phyloP scores from a whole-genome alignment of 2,113 vertebrate species.

The Phyllostomus hastatus region DNA sequence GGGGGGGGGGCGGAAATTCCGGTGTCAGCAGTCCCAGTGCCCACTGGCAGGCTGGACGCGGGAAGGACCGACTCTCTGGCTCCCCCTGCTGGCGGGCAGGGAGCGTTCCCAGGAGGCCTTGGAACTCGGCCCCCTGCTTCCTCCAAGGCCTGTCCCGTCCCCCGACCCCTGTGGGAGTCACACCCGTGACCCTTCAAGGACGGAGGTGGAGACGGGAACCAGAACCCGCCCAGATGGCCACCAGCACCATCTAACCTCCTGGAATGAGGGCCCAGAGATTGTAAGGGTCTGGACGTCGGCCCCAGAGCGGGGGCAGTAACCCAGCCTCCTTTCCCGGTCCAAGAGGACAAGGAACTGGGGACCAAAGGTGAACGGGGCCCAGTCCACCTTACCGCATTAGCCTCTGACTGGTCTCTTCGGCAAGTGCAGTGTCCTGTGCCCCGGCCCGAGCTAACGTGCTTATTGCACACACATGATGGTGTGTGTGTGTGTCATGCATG shows the following conservation, averaged over 20 bases:
- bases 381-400: neutral
- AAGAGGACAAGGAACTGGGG: neutral
- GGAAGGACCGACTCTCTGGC: too few relatives aligned
- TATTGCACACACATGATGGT: neutral
- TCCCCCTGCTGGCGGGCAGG: too few relatives aligned
- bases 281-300: neutral
- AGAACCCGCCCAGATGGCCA: neutral
- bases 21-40: too few relatives aligned
- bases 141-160: neutral
- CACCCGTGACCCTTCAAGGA: neutral
- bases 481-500: neutral
- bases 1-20: too few relatives aligned
- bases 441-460: neutral
- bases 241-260: neutral
- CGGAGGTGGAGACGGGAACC: neutral
- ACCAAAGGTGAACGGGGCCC: neutral
- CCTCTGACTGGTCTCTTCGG: neutral
- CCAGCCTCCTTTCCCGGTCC: neutral
- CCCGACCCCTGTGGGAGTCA: neutral
- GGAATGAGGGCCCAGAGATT: neutral
- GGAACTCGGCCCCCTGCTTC: too few relatives aligned
- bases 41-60: too few relatives aligned
- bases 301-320: neutral
- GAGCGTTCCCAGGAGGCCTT: too few relatives aligned
- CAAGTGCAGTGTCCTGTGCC: neutral